Conservation (phyloP, 2,888 invertebrate species). For the Drosophila buzzatii region DNA sequence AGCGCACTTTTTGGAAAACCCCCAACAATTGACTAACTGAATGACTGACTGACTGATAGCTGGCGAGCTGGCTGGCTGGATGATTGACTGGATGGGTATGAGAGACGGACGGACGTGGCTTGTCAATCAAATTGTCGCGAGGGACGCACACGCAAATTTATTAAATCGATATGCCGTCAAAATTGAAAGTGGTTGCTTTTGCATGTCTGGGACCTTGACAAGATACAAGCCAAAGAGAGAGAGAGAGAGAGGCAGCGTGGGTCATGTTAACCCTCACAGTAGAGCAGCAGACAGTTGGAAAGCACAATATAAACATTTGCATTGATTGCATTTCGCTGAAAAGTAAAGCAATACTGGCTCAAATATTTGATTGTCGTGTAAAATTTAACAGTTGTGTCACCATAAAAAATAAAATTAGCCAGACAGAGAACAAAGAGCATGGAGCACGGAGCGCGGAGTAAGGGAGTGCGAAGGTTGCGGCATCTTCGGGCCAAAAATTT, state of each 20-base stretch:
- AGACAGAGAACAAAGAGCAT: conserved; percentile 15
- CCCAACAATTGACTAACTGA: conserved; percentile 43
- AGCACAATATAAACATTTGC: conserved; percentile 77
- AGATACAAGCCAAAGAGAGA: conserved; percentile 29
- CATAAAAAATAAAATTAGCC: conserved; percentile 49
- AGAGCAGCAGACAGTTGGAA: conserved; percentile 51
- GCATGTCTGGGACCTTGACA: conserved; percentile 67
- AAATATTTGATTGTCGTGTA: conserved; percentile 76
- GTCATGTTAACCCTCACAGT: background rate
- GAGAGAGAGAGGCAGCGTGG: background rate
- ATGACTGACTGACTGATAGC: conserved; percentile 11
- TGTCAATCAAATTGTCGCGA: conserved; percentile 79
- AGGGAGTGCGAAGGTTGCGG: background rate
- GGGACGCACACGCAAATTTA: conserved; percentile 77
- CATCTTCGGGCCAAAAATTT: conserved; percentile 55
- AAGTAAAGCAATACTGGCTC: conserved; percentile 40
- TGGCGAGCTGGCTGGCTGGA: background rate
- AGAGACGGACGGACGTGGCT: conserved; percentile 28
- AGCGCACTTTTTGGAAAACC: conserved; percentile 32
- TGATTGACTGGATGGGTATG: background rate
- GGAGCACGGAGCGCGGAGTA: background rate
- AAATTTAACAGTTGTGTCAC: conserved; percentile 72
- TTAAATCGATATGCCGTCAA: conserved; percentile 80
- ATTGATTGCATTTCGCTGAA: conserved; percentile 72
- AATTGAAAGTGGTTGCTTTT: conserved; percentile 74